Base-by-base conservation (phyloP, 2,797 vertebrate species). In the Syncerus caffer region DNA sequence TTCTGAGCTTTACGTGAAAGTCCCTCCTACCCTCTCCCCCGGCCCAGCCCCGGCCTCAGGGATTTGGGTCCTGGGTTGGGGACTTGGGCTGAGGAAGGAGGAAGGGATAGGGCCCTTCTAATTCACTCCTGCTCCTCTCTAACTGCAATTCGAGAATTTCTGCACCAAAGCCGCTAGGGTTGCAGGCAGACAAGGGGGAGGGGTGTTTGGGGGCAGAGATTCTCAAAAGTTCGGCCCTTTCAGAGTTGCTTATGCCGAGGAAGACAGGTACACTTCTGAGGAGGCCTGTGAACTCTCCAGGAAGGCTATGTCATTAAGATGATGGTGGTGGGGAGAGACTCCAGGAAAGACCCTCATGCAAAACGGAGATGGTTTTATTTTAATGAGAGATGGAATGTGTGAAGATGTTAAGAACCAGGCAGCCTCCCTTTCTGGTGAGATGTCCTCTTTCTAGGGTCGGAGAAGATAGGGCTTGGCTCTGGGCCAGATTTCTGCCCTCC, bases 401-500 rank as follows among this genome's bases (percentile, higher is more conserved):
- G 74, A 85, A 96, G 62, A 62, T 29, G 71, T 21, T 83, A 5
- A 76, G 93, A 64, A 57, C 53, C 21, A 25, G 3, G 42, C 19
- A n/a, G 27, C 51, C 42, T 91, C 19, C 47, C 6, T 5, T 6
- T 91, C 53, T 62, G 94, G 34, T 47, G 51, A 95, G 79, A 67
- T 1, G 6, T 7, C 13, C 50, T 98, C 38, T 96, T 74, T 85
- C 34, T 14, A 1, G 31, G 17, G 88, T 89, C 13, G 0, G 71
- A 27, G 34, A 53, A 89, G 62, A 85, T 95, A 64, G 27, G 9
- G 50, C 87, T 96, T 90, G 96, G 51, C 92, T 90, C 84, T 93
- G 88, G 50, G 45, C 89, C 96, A 97, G 76, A 60, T 96, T 51
- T 98, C 95, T 90, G 78, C 84, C 38, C 58, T 34, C 23, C 38